A percentile compares a stretch with the other conserved stretches of the same genome.
These are phyloP conservation scores for Buteo buteo DNA, from an alignment of 2,113 vertebrate genomes.

Conservation along the genomic window DNA sequence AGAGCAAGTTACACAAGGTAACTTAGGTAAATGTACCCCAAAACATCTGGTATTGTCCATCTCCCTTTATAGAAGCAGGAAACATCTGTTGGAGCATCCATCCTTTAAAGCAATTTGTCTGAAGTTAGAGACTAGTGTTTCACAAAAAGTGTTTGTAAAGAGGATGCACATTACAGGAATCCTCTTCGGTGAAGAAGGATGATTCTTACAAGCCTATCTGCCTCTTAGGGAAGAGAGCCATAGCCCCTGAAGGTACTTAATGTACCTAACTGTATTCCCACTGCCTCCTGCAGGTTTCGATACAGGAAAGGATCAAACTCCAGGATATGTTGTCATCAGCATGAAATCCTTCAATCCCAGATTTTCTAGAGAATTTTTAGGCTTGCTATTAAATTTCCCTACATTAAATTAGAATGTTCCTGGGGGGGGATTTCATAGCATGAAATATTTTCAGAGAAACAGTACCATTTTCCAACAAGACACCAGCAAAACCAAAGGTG, in stretches of 20 bases:
- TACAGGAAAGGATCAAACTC: background rate
- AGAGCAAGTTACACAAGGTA: background rate
- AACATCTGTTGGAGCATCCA: background rate
- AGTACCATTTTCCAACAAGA: background rate
- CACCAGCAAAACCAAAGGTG: background rate
- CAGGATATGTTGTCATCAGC: background rate
- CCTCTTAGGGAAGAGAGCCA: background rate
- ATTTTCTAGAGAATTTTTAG: background rate
- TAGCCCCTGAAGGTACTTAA: background rate
- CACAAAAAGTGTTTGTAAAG: background rate
- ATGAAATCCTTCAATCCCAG: background rate
- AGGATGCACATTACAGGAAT: background rate
- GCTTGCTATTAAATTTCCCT: background rate
- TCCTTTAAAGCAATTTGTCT: background rate
- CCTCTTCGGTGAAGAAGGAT: background rate
- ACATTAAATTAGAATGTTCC: background rate
- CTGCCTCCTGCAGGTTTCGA: background rate
- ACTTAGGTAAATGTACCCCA: background rate
- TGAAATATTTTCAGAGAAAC: background rate
- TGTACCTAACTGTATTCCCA: background rate
- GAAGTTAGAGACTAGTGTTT: background rate
- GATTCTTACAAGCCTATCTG: background rate
- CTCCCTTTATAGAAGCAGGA: background rate
- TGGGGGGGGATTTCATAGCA: background rate
- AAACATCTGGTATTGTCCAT: background rate